Percentiles rank a stretch among this genome's conserved stretches.
These are phyloP conservation scores for Phyllotis vaccarum DNA, from an alignment of 2,797 vertebrate genomes.

Conservation along the genomic window DNA sequence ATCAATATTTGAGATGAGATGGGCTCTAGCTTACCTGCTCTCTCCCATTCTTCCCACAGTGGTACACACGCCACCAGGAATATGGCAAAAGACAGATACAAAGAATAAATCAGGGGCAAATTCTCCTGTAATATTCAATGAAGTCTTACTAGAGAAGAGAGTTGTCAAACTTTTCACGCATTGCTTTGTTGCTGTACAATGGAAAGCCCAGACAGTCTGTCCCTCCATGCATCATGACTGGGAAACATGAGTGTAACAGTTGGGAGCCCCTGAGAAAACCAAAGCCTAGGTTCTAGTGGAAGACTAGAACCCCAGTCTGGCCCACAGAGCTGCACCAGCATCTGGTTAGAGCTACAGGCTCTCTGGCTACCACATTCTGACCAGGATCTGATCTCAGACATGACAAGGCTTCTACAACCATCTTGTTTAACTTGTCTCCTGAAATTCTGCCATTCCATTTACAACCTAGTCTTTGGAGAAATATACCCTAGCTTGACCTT, in stretches of 20 bases:
- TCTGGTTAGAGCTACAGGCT: background rate
- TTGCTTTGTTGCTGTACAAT: background rate
- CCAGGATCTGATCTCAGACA: background rate
- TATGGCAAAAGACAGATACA: background rate
- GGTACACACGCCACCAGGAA: background rate
- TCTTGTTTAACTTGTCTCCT: background rate
- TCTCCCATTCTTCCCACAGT: rapidly evolving
- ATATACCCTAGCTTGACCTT: constrained; percentile 7
- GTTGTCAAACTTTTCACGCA: background rate
- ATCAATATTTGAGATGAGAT: constrained; percentile 44
- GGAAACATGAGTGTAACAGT: rapidly evolving
- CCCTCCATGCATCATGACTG: background rate
- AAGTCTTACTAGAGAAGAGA: constrained; percentile 29
- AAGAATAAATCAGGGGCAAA: background rate
- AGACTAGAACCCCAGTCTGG: background rate
- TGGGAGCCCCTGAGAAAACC: background rate
- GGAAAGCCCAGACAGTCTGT: background rate
- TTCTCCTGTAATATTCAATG: background rate
- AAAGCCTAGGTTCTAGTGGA: background rate
- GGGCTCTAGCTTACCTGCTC: background rate
- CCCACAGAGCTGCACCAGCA: too few species aligned
- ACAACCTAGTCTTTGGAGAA: background rate
- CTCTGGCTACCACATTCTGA: background rate
- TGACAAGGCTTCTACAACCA: background rate
- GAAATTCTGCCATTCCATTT: background rate